phyloP scores from a whole-genome alignment of 2,113 vertebrate species.

The Brachirus orientalis region DNA sequence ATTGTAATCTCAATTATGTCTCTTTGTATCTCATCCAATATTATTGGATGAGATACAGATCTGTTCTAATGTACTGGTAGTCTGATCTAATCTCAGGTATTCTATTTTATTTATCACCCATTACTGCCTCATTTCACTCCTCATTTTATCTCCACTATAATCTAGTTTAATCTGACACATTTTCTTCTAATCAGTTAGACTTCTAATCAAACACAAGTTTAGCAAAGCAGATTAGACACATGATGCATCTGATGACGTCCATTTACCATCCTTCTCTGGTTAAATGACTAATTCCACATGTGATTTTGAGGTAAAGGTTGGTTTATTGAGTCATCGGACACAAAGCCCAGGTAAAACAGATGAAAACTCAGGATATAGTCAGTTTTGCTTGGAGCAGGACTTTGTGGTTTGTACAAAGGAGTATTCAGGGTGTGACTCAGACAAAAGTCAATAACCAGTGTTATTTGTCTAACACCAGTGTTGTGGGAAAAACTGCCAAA shows the following conservation, averaged over 20 bases:
- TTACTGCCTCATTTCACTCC: background rate
- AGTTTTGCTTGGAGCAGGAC: slow-evolving; percentile 54
- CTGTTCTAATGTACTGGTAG: background rate
- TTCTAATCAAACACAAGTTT: too few species aligned
- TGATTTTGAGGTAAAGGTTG: slow-evolving; percentile 46
- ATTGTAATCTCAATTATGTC: too few species aligned
- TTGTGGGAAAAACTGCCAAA: slow-evolving; percentile 12
- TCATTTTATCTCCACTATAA: too few species aligned
- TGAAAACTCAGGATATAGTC: slow-evolving; percentile 70
- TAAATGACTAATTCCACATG: slow-evolving; percentile 15
- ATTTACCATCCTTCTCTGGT: slow-evolving; percentile 15
- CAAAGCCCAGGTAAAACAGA: slow-evolving; percentile 70
- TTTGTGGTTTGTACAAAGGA: background rate
- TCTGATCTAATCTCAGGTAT: background rate
- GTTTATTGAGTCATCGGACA: slow-evolving; percentile 68
- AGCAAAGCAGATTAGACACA: too few species aligned
- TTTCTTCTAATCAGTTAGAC: too few species aligned
- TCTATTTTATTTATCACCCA: too few species aligned
- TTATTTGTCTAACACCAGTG: background rate
- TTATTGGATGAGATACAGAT: background rate
- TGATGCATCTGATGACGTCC: too few species aligned
- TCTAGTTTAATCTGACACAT: background rate
- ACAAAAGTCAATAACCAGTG: background rate
- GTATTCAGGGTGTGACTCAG: slow-evolving; percentile 25
- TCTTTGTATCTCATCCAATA: too few species aligned